These are phyloP conservation scores for Drosophila anomalata DNA, from an alignment of 2,888 invertebrate genomes.

Conservation along the genomic window DNA sequence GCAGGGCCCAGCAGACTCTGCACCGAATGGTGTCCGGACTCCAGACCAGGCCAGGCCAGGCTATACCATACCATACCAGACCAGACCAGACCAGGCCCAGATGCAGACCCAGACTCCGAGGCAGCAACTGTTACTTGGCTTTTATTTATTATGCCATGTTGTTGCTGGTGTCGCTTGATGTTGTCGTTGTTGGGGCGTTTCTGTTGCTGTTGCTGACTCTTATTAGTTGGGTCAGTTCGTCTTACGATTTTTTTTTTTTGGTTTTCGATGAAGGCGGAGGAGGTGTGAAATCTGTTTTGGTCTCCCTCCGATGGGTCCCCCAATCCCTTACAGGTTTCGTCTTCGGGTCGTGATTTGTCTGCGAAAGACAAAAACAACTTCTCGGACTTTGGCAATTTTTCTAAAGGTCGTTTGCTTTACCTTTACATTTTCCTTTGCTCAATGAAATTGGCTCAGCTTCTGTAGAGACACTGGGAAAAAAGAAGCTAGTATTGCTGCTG, in stretches of 20 bases:
- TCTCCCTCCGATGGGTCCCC: conserved; percentile 16
- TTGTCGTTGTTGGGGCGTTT: conserved; percentile 26
- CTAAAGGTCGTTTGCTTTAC: conserved; percentile 72
- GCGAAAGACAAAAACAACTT: conserved; percentile 41
- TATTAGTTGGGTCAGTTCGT: conserved; percentile 73
- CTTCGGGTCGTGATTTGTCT: conserved; percentile 76
- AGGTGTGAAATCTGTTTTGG: conserved; percentile 65
- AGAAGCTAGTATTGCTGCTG: too few relatives aligned
- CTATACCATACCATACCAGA: conserved; percentile 11
- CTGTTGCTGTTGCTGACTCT: conserved; percentile 45
- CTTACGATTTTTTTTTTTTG: conserved; percentile 26
- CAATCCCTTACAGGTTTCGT: conserved; percentile 49
- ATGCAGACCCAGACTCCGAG: conserved; percentile 61
- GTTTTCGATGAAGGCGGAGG: conserved; percentile 7
- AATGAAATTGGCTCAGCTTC: conserved; percentile 60
- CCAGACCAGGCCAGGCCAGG: conserved; percentile 12
- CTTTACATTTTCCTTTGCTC: conserved; percentile 62
- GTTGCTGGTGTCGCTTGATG: conserved; percentile 47
- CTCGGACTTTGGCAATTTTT: conserved; percentile 39
- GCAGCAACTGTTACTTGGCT: conserved; percentile 72
- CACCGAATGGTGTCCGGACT: conserved; percentile 26
- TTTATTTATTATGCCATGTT: conserved; percentile 76
- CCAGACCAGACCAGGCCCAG: conserved; percentile 30
- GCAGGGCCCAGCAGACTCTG: conserved; percentile 60
- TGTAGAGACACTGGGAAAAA: conserved; percentile 1